phyloP scores from a whole-genome alignment of 1,140 invertebrate species.

The Drosophila ironensis region DNA sequence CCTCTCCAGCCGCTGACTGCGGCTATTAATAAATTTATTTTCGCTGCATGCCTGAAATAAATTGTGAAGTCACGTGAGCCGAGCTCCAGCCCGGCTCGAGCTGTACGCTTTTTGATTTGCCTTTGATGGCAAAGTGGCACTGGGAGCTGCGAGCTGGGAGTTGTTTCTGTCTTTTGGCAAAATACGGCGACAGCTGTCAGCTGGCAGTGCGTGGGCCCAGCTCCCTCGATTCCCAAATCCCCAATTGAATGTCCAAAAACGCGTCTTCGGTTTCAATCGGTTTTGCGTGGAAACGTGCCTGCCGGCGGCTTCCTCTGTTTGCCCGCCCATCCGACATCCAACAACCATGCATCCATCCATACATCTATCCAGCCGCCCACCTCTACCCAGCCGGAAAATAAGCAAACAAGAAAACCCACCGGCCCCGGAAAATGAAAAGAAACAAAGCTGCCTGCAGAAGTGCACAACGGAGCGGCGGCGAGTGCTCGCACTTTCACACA shows the following conservation, averaged over 20 bases:
- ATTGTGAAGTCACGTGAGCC: conserved; percentile 74
- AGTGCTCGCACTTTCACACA: conserved; percentile 31
- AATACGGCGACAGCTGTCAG: conserved; percentile 73
- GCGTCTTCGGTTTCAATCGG: conserved; percentile 64
- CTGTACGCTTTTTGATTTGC: conserved; percentile 56
- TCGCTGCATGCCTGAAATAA: conserved; percentile 72
- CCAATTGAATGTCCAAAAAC: conserved; percentile 60
- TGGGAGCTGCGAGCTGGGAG: neutral
- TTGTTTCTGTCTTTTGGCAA: conserved; percentile 25
- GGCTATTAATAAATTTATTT: conserved; percentile 78
- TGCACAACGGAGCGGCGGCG: conserved; percentile 32
- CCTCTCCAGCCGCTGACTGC: conserved; percentile 26
- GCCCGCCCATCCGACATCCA: conserved; percentile 30
- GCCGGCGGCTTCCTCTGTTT: conserved; percentile 56
- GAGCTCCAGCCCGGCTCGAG: neutral
- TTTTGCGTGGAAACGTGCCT: conserved; percentile 49
- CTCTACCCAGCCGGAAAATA: conserved; percentile 7
- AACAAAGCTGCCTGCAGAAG: conserved; percentile 14
- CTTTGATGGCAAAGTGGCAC: conserved; percentile 43
- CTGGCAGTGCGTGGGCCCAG: conserved; percentile 31
- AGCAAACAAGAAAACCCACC: conserved; percentile 18
- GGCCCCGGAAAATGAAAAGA: conserved; percentile 3
- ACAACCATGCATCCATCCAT: no score
- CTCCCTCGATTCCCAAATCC: conserved; percentile 13
- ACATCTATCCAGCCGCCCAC: neutral